Evolutionary conservation across 1,140 invertebrate species (phyloP), one percentile per base, ranked within the genome.

Genomic region (Halyomorpha halys): DNA sequence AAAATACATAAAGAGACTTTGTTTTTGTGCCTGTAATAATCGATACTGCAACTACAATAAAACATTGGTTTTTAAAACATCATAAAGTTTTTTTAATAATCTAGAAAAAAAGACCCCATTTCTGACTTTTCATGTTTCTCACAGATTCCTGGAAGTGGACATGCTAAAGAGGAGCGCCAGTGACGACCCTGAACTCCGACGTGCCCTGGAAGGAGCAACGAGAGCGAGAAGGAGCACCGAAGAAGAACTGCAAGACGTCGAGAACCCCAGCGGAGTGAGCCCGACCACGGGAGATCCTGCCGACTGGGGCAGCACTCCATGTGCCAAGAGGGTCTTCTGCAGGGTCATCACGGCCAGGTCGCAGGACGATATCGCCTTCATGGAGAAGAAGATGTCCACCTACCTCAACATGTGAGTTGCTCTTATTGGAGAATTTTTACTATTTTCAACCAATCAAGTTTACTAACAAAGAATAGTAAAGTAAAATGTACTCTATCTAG

Each of bases 341-440:
- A 83, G 86, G 67, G 81, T 85, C 14, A 83, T 89, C 78, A 73
- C 83, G 0, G 74, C 79, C 25, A 82, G 85, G 67, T 74, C 80
- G 25, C 74, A 80, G 0, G 85, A 87, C 65, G 82, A 84, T 6
- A 73, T 83, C 25, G 78, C 81, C 15, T 74, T 84, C 2, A 87
- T 87, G 86, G 86, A 89, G 72, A 88, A 89, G 73, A 86, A 85
- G 72, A 88, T 88, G 83, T 79, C 81, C 30, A 79, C 80, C 15
- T 76, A 87, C 68, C 70, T 87, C 9, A 77, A 78, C 71, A 77
- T 83, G 86, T 89, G 76, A 88, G 85, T 86, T 61, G 1, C 1
- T 39, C 27, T 30, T 30, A 3, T 30, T 30, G n/a, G n/a, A n/a
- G n/a, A n/a, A n/a, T n/a, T n/a, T n/a, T n/a, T n/a, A n/a, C n/a